Conservation (phyloP, 2,888 invertebrate genomes). For the Lumbricus terrestris region DNA sequence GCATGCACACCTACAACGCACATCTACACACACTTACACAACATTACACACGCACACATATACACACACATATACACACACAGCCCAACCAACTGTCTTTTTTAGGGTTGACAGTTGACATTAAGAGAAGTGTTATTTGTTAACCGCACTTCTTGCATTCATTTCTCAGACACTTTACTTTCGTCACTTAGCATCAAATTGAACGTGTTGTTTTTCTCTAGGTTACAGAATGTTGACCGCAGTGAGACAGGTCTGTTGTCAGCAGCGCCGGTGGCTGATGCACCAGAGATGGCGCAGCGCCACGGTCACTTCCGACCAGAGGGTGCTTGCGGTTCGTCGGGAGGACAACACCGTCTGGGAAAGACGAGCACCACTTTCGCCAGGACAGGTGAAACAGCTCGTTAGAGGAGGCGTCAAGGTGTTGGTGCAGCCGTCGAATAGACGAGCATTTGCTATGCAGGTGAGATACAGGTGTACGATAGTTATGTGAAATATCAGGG, state of each 20-base stretch:
- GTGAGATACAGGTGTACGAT: conserved; percentile 49
- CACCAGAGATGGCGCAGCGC: background rate
- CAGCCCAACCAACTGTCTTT: background rate
- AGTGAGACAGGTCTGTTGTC: background rate
- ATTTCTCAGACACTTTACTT: background rate
- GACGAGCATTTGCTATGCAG: conserved; percentile 96
- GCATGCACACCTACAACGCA: too few species aligned
- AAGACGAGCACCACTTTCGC: conserved; percentile 88
- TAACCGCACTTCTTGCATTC: too few species aligned
- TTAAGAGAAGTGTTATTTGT: too few species aligned
- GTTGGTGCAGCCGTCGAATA: conserved; percentile 95
- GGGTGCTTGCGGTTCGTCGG: conserved; percentile 53
- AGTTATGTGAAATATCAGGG: background rate
- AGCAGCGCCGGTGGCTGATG: background rate
- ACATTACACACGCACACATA: too few species aligned
- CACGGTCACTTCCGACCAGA: background rate
- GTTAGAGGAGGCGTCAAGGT: conserved; percentile 84
- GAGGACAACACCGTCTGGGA: conserved; percentile 64
- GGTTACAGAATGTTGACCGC: conserved; percentile 72
- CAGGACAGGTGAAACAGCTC: conserved; percentile 83
- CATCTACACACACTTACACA: too few species aligned
- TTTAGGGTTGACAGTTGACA: background rate
- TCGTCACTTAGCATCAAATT: background rate
- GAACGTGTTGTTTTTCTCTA: conserved; percentile 40
- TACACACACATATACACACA: background rate